phyloP scores from a whole-genome alignment of 2,888 invertebrate genomes.

The Ennomos erosarius region DNA sequence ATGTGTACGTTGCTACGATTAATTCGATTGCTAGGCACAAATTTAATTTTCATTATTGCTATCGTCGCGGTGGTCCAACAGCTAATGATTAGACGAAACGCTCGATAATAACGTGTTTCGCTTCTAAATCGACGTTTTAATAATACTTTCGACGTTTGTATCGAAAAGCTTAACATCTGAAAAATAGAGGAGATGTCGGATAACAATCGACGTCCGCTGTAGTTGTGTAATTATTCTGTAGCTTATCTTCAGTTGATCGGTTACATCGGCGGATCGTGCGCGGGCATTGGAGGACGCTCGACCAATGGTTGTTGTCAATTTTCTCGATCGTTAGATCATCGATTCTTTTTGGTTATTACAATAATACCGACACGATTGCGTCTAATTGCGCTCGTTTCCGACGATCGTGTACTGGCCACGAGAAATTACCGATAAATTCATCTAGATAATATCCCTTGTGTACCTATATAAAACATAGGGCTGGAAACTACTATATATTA shows the following conservation, averaged over 20 bases:
- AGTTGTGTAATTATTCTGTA: constrained; percentile 68
- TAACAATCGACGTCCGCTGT: constrained; percentile 67
- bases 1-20: constrained; percentile 26
- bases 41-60: constrained; percentile 64
- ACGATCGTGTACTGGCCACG: constrained; percentile 67
- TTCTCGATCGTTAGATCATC: constrained; percentile 71
- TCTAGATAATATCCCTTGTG: constrained; percentile 46
- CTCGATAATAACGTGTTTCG: constrained; percentile 62
- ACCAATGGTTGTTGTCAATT: constrained; percentile 73
- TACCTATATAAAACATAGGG: neutral
- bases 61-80: constrained; percentile 64
- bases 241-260: constrained; percentile 77
- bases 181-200: constrained; percentile 68
- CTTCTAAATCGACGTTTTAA: constrained; percentile 63
- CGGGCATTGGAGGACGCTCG: constrained; percentile 77
- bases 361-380: constrained; percentile 82
- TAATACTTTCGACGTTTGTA: constrained; percentile 57
- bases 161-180: constrained; percentile 67
- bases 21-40: constrained; percentile 45
- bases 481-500: neutral
- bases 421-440: constrained; percentile 67
- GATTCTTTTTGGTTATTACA: constrained; percentile 84
- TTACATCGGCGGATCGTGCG: constrained; percentile 64
- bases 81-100: constrained; percentile 60
- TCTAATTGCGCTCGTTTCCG: constrained; percentile 81